Percentiles rank a stretch among this genome's conserved stretches.
Evolutionary conservation across 2,888 invertebrate species (phyloP).

Genomic region (Toxonevra muliebris): DNA sequence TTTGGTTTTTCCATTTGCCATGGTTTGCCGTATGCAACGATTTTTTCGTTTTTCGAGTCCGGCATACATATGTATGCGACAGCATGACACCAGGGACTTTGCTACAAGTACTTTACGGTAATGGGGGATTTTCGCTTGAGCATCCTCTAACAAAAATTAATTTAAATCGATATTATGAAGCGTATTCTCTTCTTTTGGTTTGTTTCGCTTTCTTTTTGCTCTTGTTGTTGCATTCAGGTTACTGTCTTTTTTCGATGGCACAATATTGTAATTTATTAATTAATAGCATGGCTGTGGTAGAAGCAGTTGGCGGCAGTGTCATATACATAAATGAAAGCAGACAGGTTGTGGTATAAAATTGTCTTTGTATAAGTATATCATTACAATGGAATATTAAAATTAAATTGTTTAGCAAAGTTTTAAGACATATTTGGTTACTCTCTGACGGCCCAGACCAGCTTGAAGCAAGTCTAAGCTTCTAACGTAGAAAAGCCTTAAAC

Average conservation of each 20-base stretch:
- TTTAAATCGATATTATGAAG: constrained; percentile 62
- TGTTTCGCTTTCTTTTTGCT: constrained; percentile 28
- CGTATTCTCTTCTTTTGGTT: constrained; percentile 29
- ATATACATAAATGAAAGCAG: no score
- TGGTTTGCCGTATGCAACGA: not conserved
- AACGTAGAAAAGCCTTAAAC: no score
- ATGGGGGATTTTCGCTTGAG: constrained; percentile 64
- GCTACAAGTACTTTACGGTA: constrained; percentile 63
- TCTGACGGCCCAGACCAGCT: no score
- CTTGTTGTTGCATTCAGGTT: no score
- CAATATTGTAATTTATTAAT: constrained; percentile 6
- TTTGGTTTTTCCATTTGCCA: no score
- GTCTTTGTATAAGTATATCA: no score
- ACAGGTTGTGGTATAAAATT: no score
- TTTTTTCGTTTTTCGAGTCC: constrained; percentile 27
- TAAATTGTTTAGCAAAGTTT: no score
- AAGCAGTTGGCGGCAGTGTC: not conserved
- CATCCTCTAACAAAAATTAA: constrained; percentile 65
- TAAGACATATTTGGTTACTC: no score
- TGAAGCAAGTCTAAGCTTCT: no score
- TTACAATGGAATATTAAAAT: no score
- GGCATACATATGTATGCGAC: constrained; percentile 50
- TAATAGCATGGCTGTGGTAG: constrained; percentile 24
- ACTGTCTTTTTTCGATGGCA: constrained; percentile 1
- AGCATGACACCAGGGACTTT: constrained; percentile 56